Conservation (phyloP, 2,888 invertebrate species). For the Subacronicta megacephala region DNA sequence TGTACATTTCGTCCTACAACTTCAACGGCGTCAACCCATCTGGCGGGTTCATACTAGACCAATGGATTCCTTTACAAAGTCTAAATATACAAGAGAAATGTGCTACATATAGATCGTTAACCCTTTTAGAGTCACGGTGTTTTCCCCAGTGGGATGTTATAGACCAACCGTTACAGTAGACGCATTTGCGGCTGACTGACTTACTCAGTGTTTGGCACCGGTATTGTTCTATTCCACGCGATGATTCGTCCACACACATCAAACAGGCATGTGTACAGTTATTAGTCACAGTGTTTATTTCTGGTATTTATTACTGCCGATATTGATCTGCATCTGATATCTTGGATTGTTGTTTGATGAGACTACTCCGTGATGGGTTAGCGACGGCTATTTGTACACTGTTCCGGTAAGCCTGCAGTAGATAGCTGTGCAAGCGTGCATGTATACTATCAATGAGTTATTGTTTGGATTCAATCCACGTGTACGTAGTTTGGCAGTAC, state of each 20-base stretch:
- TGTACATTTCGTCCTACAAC: neutral
- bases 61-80: neutral
- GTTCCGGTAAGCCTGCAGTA: constrained; percentile 14
- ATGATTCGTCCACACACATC: constrained; percentile 60
- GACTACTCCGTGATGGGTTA: constrained; percentile 9
- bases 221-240: constrained; percentile 73
- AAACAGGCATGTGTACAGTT: constrained; percentile 52
- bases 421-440: constrained; percentile 4
- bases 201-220: constrained; percentile 75
- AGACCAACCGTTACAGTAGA: constrained; percentile 46
- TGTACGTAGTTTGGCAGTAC: constrained; percentile 5
- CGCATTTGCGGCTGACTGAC: constrained; percentile 54
- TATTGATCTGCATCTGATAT: constrained; percentile 50
- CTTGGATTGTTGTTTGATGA: constrained; percentile 38
- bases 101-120: constrained; percentile 12
- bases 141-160: constrained; percentile 11
- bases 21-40: neutral
- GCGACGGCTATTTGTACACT: constrained; percentile 22
- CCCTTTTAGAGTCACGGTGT: constrained; percentile 8
- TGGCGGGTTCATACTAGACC: neutral
- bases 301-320: constrained; percentile 61
- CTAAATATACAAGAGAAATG: neutral
- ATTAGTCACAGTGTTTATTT: constrained; percentile 70
- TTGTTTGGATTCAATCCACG: constrained; percentile 5
- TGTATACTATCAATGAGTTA: constrained; percentile 11